Conservation (phyloP, 2,888 invertebrate genomes). For the Dynastes tityus region DNA sequence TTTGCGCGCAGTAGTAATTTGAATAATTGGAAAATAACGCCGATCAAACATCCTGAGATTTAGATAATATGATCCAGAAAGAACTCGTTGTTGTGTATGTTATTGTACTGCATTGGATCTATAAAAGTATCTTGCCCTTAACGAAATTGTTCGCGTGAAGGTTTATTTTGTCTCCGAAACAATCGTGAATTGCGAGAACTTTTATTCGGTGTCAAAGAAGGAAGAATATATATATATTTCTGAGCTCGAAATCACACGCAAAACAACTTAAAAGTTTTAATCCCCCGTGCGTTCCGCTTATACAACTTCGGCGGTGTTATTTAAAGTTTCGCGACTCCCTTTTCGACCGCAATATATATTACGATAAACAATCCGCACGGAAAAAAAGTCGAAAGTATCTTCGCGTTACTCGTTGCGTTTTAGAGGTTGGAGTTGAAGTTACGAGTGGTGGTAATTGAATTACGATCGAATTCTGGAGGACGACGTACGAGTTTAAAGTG, state of each 20-base stretch:
- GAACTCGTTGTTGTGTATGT: too few relatives aligned
- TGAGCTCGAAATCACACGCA: conserved; percentile 6
- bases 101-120: too few relatives aligned
- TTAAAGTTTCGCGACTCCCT: neutral
- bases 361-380: neutral
- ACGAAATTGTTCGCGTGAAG: too few relatives aligned
- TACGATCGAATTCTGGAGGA: neutral
- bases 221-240: neutral
- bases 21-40: too few relatives aligned
- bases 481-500: neutral
- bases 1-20: too few relatives aligned
- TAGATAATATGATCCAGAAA: too few relatives aligned
- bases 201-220: too few relatives aligned
- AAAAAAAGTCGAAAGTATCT: neutral
- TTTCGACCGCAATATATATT: neutral
- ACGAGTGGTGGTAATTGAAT: neutral
- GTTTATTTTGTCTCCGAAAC: too few relatives aligned
- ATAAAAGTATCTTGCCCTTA: too few relatives aligned
- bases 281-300: neutral
- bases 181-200: too few relatives aligned
- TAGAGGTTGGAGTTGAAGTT: neutral
- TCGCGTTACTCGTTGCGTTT: neutral
- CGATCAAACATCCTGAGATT: too few relatives aligned
- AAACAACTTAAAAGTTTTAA: conserved; percentile 3
- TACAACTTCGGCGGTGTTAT: neutral